These are phyloP conservation scores for Virgularia gustaviana DNA, from an alignment of 92 coral and sea anemone species.

Conservation along the genomic window DNA sequence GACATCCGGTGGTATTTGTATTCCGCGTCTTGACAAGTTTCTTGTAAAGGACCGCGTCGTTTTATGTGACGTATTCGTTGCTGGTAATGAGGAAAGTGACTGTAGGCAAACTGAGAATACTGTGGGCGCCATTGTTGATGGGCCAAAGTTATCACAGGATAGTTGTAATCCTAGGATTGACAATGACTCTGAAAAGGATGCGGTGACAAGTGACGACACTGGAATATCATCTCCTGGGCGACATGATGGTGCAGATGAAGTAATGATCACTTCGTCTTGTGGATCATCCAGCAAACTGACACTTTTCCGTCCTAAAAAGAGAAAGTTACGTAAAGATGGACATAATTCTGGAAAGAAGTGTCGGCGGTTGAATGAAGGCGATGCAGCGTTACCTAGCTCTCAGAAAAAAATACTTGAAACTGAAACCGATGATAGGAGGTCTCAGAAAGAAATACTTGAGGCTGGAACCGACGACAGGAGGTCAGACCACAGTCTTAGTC, in stretches of 20 bases:
- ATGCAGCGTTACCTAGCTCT: too few species aligned
- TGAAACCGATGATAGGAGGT: neutral
- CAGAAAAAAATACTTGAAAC: too few species aligned
- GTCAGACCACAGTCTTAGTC: too few species aligned
- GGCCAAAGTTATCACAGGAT: too few species aligned
- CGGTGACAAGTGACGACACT: neutral
- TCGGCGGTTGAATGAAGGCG: neutral
- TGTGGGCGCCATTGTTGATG: too few species aligned
- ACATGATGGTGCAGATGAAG: neutral
- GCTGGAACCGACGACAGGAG: too few species aligned
- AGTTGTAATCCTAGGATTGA: neutral
- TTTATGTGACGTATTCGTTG: neutral
- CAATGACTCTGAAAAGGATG: neutral
- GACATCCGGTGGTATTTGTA: neutral
- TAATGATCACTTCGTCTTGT: neutral
- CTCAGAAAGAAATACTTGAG: too few species aligned
- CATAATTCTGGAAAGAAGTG: neutral
- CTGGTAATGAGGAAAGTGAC: neutral
- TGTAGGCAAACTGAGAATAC: too few species aligned
- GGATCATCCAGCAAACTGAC: neutral
- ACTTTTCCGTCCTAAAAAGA: neutral
- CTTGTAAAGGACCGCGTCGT: slow-evolving; percentile 1
- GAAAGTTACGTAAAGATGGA: slow-evolving; percentile 7
- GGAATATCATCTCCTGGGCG: neutral
- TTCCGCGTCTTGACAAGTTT: slow-evolving; percentile 5